A percentile compares a stretch with the other conserved stretches of the same genome.
These are phyloP conservation scores for Ectemnius lituratus DNA, from an alignment of 2,888 invertebrate species.

Conservation along the genomic window DNA sequence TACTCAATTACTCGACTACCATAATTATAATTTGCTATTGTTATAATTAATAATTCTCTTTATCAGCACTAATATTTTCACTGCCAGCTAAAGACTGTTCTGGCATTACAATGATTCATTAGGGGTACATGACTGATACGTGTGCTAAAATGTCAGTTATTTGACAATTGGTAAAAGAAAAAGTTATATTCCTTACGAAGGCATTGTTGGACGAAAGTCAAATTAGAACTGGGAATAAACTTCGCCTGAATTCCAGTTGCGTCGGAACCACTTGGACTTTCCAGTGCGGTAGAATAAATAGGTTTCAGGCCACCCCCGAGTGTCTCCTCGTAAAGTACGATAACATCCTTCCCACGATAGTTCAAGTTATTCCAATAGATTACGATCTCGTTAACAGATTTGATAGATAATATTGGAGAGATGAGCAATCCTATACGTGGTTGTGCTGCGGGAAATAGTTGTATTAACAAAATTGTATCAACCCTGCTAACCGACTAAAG, in stretches of 20 bases:
- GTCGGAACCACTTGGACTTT: conserved; percentile 50
- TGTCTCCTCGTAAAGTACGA: conserved; percentile 57
- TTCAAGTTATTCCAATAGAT: conserved; percentile 67
- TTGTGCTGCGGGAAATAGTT: conserved; percentile 24
- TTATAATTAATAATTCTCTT: too few species aligned
- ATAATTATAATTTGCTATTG: too few species aligned
- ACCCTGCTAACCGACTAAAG: too few species aligned
- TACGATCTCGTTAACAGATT: conserved; percentile 61
- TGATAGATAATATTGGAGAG: conserved; percentile 62
- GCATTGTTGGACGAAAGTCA: conserved; percentile 62
- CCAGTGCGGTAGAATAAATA: conserved; percentile 57
- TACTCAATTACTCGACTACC: too few species aligned
- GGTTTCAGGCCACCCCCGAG: conserved; percentile 39
- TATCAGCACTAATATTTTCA: too few species aligned
- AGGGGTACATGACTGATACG: too few species aligned
- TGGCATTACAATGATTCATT: too few species aligned
- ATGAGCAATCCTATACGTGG: conserved; percentile 62
- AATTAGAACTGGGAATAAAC: conserved; percentile 58
- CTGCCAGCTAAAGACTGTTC: too few species aligned
- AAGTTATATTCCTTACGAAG: conserved; percentile 55
- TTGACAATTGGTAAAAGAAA: neutral
- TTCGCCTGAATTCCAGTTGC: conserved; percentile 63
- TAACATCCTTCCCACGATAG: conserved; percentile 54
- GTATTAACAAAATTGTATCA: conserved; percentile 2
- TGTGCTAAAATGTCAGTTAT: too few species aligned